Base-by-base conservation (phyloP, 2,888 invertebrate genomes). In the Phortica okadai region DNA sequence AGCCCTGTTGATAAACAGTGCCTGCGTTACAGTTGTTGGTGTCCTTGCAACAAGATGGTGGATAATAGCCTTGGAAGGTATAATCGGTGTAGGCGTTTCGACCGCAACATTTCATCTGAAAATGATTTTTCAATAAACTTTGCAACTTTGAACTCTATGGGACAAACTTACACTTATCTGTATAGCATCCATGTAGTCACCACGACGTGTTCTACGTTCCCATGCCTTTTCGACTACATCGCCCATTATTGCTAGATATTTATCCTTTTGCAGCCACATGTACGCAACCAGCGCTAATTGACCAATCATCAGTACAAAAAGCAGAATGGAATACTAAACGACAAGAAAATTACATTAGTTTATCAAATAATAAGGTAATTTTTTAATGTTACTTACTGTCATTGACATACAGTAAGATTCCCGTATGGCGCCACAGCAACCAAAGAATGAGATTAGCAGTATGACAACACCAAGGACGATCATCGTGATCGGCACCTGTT, bases 391-490 rank as follows among this genome's bases (percentile, higher is more conserved):
- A 77, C 94, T 93, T 92, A 97, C 96, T 88, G 96, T 96, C 91
- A 96, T 94, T 78, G 96, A 94, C 95, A 97, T 96, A 93, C 96
- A 97, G 90, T 97, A 95, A 90, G 96, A 97, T 92, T 97, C 97
- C 80, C 95, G 94, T 80, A 96, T 94, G 16, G 97, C 97, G 66
- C 97, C 97, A 89, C 97, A 97, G 92, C 97, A 97, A 78, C 97
- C 97, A 90, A 97, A 95, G 93, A 97, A 97, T 3, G 97, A 96
- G 82, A 97, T 95, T 84, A 96, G 89, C 90, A 97, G 95, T 84
- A 96, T 94, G 45, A 96, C 90, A 8, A 93, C 92, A 33, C 96
- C 96, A 80, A 96, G 91, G 73, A 95, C 92, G 81, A 96, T 95
- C 88, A 95, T 93, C 73, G 94, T 90, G 87, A 95, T 93, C 0